A percentile compares a stretch with the other conserved stretches of the same genome.
These are phyloP conservation scores for Euura saliciscinereae DNA, from an alignment of 1,140 invertebrate genomes.

Conservation along the genomic window DNA sequence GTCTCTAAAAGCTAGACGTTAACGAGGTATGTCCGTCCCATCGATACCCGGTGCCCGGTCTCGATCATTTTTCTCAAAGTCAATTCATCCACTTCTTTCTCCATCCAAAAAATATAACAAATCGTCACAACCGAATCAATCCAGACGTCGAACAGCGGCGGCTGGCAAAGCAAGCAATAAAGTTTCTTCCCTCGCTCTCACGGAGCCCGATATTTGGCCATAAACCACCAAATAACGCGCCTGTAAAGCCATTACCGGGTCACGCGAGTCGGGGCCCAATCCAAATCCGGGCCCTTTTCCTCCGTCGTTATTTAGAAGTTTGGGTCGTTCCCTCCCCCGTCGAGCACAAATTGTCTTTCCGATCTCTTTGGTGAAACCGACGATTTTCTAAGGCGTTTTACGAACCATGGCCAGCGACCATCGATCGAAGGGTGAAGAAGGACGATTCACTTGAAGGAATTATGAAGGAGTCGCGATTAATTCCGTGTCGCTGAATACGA, in stretches of 20 bases:
- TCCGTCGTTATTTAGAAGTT: background rate
- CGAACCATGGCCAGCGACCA: background rate
- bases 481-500: too few relatives aligned
- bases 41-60: constrained; percentile 30
- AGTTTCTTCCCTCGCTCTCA: background rate
- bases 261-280: background rate
- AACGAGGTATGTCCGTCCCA: constrained; percentile 27
- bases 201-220: constrained; percentile 2
- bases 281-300: background rate
- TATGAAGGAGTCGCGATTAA: too few relatives aligned
- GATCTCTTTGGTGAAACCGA: background rate
- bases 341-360: constrained; percentile 1
- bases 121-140: too few relatives aligned
- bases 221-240: constrained; percentile 3
- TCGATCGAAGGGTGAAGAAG: background rate
- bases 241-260: background rate
- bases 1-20: constrained; percentile 30
- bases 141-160: too few relatives aligned
- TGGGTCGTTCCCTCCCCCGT: background rate
- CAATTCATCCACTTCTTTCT: too few relatives aligned
- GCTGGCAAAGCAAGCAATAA: background rate
- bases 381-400: background rate
- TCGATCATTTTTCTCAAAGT: background rate
- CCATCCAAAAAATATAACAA: too few relatives aligned
- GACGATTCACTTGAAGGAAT: too few relatives aligned